Conservation (phyloP, 2,113 vertebrate species). For the Rutilus rutilus region DNA sequence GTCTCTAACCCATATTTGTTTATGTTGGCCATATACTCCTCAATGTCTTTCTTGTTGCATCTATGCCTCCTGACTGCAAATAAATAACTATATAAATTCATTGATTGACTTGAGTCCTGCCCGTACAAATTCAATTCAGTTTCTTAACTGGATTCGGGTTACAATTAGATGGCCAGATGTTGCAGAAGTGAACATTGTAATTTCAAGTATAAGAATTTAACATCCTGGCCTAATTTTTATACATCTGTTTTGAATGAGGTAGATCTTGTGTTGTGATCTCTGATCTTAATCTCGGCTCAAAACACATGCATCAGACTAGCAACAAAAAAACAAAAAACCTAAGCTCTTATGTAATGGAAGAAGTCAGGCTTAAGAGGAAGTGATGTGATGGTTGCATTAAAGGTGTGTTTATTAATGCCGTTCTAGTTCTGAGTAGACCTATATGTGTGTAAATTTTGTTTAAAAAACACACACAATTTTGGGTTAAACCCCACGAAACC, state of each 20-base stretch:
- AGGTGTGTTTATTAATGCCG: neutral
- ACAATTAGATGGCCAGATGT: neutral
- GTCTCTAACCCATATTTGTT: constrained; percentile 1
- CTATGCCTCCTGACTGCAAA: constrained; percentile 47
- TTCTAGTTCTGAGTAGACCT: neutral
- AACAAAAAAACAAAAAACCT: neutral
- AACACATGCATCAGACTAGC: constrained; percentile 6
- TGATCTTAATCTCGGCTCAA: constrained; percentile 1
- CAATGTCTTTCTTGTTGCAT: constrained; percentile 39
- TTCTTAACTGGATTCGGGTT: neutral
- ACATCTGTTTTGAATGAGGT: neutral
- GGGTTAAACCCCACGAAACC: neutral
- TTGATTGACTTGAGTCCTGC: neutral
- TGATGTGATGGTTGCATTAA: neutral
- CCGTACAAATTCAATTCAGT: neutral
- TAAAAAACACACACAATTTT: too few species aligned
- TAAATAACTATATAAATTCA: constrained; percentile 42
- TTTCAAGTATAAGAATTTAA: neutral
- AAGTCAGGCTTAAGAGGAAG: neutral
- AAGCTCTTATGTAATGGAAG: neutral
- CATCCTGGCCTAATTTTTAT: neutral
- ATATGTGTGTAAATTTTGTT: neutral
- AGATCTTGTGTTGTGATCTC: neutral
- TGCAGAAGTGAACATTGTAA: neutral
- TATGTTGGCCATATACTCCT: neutral